phyloP scores from a whole-genome alignment of 2,888 invertebrate genomes.

The Megastigmus dorsalis region DNA sequence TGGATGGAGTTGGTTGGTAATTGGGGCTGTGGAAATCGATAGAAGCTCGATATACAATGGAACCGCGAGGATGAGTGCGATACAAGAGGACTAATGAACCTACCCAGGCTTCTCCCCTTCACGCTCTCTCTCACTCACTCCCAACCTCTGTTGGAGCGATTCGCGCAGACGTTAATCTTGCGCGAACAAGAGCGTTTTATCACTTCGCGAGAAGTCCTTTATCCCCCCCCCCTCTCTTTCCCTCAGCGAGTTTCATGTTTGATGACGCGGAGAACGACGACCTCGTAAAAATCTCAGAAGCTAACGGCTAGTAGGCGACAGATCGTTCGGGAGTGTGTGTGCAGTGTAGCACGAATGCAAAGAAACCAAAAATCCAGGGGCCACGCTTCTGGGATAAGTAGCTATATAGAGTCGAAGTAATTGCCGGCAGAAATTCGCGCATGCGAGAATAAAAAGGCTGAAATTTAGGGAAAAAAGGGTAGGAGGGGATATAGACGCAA shows the following conservation, averaged over 20 bases:
- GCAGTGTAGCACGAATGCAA: no score
- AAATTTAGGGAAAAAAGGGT: no score
- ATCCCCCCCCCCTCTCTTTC: neutral
- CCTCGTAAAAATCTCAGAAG: conserved; percentile 32
- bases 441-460: no score
- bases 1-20: neutral
- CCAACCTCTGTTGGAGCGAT: neutral
- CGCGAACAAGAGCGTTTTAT: conserved; percentile 69
- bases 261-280: conserved; percentile 47
- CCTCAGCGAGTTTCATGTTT: no score
- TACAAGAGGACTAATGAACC: conserved; percentile 61
- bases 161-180: conserved; percentile 66
- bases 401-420: no score
- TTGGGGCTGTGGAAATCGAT: conserved; percentile 48
- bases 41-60: conserved; percentile 37
- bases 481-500: no score
- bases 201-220: conserved; percentile 55
- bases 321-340: neutral
- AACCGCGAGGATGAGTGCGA: conserved; percentile 8
- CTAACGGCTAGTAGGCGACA: neutral
- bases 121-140: no score
- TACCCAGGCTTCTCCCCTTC: no score
- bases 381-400: no score
- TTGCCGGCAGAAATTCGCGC: no score
- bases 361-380: no score